phyloP scores from a whole-genome alignment of 2,888 invertebrate genomes.

The Tortrix viridana region DNA sequence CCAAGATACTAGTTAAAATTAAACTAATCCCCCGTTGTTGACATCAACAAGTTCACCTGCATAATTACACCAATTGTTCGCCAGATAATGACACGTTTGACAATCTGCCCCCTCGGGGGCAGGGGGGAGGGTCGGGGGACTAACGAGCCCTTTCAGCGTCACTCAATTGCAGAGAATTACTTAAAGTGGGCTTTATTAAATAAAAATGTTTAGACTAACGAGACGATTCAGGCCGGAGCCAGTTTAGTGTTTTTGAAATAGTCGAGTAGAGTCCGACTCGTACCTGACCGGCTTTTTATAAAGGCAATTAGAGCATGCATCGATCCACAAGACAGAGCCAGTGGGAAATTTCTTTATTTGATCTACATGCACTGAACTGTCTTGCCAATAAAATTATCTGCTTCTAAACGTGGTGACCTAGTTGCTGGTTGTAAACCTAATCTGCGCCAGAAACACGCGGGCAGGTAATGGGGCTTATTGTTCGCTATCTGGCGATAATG shows the following conservation, averaged over 20 bases:
- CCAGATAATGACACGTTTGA: slow-evolving; percentile 6
- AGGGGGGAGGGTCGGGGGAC: neutral
- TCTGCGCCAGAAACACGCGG: neutral
- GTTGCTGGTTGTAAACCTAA: no score
- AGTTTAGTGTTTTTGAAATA: no score
- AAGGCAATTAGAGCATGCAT: no score
- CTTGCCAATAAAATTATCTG: neutral
- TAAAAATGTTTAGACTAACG: slow-evolving; percentile 6
- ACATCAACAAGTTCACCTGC: neutral
- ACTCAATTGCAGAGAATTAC: neutral
- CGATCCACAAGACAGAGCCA: no score
- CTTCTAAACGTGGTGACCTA: neutral
- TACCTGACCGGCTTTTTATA: no score
- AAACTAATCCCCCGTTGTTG: no score
- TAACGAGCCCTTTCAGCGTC: slow-evolving; percentile 10
- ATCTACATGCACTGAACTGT: neutral
- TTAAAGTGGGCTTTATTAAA: slow-evolving; percentile 9
- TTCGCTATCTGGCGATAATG: no score
- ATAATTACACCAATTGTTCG: neutral
- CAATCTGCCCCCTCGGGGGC: neutral
- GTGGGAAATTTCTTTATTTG: neutral
- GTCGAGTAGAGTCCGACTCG: no score
- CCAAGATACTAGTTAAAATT: no score
- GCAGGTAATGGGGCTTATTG: neutral
- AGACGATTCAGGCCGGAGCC: no score